These are phyloP conservation scores for Cybosia mesomella DNA, from an alignment of 2,888 invertebrate genomes.

Conservation along the genomic window DNA sequence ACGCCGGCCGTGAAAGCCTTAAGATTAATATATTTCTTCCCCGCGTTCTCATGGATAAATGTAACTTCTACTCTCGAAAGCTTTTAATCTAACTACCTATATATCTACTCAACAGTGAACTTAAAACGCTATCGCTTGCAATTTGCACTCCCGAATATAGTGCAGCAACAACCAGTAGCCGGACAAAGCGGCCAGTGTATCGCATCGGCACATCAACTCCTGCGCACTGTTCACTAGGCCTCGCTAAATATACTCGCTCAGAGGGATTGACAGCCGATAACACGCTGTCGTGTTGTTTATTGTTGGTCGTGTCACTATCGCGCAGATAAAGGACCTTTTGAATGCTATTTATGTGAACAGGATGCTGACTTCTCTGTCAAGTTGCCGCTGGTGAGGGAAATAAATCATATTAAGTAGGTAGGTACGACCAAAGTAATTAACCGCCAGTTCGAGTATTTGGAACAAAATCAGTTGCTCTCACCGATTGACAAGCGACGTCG, in stretches of 20 bases:
- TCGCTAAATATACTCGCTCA: conserved; percentile 7
- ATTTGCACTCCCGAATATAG: not conserved
- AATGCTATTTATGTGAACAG: conserved; percentile 23
- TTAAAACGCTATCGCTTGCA: not conserved
- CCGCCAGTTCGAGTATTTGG: not conserved
- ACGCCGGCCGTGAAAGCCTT: too few relatives aligned
- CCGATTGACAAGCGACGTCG: not conserved
- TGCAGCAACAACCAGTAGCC: conserved; percentile 9
- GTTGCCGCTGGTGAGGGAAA: conserved; percentile 4
- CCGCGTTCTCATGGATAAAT: too few relatives aligned
- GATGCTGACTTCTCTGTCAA: conserved; percentile 17
- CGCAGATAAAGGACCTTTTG: conserved; percentile 20
- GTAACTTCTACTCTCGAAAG: too few relatives aligned
- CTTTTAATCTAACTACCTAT: not conserved
- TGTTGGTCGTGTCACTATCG: conserved; percentile 15
- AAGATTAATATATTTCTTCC: too few relatives aligned
- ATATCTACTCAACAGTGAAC: not conserved
- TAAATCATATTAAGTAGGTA: conserved; percentile 6
- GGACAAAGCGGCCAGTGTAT: conserved; percentile 20
- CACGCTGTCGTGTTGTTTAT: conserved; percentile 12
- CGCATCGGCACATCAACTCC: conserved; percentile 2
- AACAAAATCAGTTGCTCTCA: not conserved
- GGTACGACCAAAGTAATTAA: not conserved
- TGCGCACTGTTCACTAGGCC: conserved; percentile 13
- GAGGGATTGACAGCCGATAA: conserved; percentile 19